Evolutionary conservation across 2,888 invertebrate genomes (phyloP).

Genomic region (Tridacna crocea): DNA sequence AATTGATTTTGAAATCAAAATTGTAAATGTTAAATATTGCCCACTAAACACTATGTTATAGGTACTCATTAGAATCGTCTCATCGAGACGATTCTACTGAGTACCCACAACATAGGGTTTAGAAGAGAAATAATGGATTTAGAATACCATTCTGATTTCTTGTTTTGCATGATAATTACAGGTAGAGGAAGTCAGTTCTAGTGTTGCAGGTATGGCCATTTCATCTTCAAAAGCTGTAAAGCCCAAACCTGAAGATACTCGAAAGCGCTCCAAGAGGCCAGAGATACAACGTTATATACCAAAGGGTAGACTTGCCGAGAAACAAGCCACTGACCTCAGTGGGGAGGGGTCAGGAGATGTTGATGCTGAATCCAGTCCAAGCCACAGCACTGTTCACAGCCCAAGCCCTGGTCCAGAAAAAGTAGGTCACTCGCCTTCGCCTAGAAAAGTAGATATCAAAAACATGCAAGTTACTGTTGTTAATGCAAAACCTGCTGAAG

Average conservation of each 20-base stretch:
- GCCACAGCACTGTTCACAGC: slow-evolving; percentile 37
- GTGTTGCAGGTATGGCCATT: slow-evolving; percentile 27
- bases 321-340: slow-evolving; percentile 52
- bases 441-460: slow-evolving; percentile 62
- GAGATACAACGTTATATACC: slow-evolving; percentile 78
- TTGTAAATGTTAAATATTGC: too few relatives aligned
- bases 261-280: slow-evolving; percentile 67
- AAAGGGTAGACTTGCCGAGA: slow-evolving; percentile 69
- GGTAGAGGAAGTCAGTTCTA: slow-evolving; percentile 51
- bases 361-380: slow-evolving; percentile 48
- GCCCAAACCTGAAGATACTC: slow-evolving; percentile 39
- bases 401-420: slow-evolving; percentile 44
- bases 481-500: slow-evolving; percentile 37
- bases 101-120: too few relatives aligned
- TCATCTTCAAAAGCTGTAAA: slow-evolving; percentile 31
- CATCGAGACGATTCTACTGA: too few relatives aligned
- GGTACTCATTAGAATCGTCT: not conserved
- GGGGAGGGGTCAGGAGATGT: slow-evolving; percentile 47
- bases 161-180: slow-evolving; percentile 11
- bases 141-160: too few relatives aligned
- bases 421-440: slow-evolving; percentile 38
- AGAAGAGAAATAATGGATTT: too few relatives aligned
- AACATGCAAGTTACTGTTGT: slow-evolving; percentile 75
- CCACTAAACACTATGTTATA: not conserved
- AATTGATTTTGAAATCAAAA: too few relatives aligned